A percentile compares a stretch with the other conserved stretches of the same genome.
These are phyloP conservation scores for Lepidochrysops patricia DNA, from an alignment of 2,888 invertebrate species.

Conservation along the genomic window DNA sequence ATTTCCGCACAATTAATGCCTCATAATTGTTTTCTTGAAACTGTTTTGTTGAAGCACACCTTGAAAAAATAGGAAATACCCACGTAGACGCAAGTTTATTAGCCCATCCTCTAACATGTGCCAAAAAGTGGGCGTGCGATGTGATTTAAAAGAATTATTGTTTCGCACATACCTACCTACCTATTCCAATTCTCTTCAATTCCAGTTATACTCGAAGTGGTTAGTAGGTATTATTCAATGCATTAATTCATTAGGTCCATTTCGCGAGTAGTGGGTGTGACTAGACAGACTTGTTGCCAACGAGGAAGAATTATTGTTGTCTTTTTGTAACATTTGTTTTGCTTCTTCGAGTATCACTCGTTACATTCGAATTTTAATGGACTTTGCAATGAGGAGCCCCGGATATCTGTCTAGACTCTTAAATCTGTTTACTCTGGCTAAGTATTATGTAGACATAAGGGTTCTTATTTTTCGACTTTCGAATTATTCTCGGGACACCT, in stretches of 20 bases:
- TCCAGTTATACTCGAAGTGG: too few relatives aligned
- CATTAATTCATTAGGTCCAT: background rate
- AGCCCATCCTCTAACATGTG: constrained; percentile 11
- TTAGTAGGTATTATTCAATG: background rate
- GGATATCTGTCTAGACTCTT: background rate
- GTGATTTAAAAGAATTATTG: background rate
- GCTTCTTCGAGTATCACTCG: background rate
- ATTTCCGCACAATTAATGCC: background rate
- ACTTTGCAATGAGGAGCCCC: background rate
- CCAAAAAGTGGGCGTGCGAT: constrained; percentile 5
- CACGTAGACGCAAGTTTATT: background rate
- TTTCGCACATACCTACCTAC: background rate
- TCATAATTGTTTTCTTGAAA: background rate
- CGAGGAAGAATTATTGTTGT: background rate
- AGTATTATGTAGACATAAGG: background rate
- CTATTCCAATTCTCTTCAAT: background rate
- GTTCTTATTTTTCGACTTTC: too few relatives aligned
- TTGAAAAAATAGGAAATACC: too few relatives aligned
- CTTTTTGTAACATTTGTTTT: background rate
- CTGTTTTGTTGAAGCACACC: too few relatives aligned
- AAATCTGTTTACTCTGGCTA: background rate
- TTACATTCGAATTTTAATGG: background rate
- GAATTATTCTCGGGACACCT: too few relatives aligned
- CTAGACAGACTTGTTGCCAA: background rate
- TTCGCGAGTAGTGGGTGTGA: background rate